Evolutionary conservation across 2,888 invertebrate genomes (phyloP).

Genomic region (Callyntrura sp.): DNA sequence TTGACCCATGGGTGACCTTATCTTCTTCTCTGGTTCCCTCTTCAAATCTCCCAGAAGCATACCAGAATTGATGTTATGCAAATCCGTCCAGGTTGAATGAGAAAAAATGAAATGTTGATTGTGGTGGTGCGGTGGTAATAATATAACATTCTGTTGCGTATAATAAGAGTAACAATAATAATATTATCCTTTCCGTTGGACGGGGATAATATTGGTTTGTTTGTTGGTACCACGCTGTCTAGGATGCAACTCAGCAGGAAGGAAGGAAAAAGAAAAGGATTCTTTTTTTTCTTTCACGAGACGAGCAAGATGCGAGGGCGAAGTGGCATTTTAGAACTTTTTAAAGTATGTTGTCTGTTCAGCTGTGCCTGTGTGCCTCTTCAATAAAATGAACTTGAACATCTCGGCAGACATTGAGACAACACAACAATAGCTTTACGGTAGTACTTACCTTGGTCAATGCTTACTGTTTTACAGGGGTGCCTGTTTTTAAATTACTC

Average conservation of each 20-base stretch:
- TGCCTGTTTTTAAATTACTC: conserved; percentile 43
- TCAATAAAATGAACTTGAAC: neutral
- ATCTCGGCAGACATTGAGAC: conserved; percentile 22
- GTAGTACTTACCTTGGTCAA: conserved; percentile 58
- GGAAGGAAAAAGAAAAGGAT: conserved; percentile 57
- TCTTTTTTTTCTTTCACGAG: conserved; percentile 20
- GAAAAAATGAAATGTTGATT: neutral
- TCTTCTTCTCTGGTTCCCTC: neutral
- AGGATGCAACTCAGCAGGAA: conserved; percentile 62
- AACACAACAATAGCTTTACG: conserved; percentile 4
- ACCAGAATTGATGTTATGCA: conserved; percentile 67
- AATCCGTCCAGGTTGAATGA: conserved; percentile 53
- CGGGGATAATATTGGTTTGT: conserved; percentile 47
- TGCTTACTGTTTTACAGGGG: neutral
- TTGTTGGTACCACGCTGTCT: conserved; percentile 74
- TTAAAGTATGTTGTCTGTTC: neutral
- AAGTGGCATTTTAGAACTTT: neutral
- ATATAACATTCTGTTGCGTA: neutral
- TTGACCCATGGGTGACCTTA: conserved; percentile 44
- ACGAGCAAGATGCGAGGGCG: neutral
- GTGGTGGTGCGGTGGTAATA: neutral
- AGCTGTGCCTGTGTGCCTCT: neutral
- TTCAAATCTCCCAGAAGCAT: conserved; percentile 55
- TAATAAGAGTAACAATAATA: neutral
- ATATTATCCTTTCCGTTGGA: neutral